Evolutionary conservation across 2,888 invertebrate species (phyloP).

Genomic region (Ophraella communa): DNA sequence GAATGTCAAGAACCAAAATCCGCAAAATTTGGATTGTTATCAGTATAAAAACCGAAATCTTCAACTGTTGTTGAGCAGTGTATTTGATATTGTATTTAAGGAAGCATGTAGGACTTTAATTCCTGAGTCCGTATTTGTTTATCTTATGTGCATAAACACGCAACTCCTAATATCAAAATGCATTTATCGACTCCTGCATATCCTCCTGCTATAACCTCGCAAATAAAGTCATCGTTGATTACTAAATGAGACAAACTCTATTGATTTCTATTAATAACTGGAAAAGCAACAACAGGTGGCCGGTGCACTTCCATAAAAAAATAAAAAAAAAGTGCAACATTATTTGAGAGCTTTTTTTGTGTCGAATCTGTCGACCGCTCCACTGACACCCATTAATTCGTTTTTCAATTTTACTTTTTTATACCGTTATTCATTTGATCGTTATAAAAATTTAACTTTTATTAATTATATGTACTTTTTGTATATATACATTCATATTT

Average conservation of each 20-base stretch:
- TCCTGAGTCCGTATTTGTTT: background rate
- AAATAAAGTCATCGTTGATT: slow-evolving; percentile 28
- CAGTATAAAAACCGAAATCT: too few relatives aligned
- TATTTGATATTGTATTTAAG: too few relatives aligned
- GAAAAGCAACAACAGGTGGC: slow-evolving; percentile 54
- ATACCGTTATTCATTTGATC: slow-evolving; percentile 49
- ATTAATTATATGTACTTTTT: slow-evolving; percentile 50
- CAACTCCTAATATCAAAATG: background rate
- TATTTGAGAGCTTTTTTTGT: slow-evolving; percentile 50
- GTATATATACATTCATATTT: too few relatives aligned
- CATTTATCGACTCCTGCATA: too few relatives aligned
- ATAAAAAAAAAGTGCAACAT: slow-evolving; percentile 47
- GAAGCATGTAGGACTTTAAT: too few relatives aligned
- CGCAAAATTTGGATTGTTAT: too few relatives aligned
- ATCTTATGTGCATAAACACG: background rate
- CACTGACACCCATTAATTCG: slow-evolving; percentile 59
- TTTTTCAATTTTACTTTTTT: slow-evolving; percentile 53
- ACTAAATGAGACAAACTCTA: slow-evolving; percentile 44
- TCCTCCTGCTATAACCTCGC: too few relatives aligned
- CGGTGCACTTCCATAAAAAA: slow-evolving; percentile 43
- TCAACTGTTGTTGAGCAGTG: too few relatives aligned
- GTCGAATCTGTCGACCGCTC: slow-evolving; percentile 50
- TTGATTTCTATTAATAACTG: slow-evolving; percentile 55
- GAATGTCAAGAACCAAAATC: too few relatives aligned
- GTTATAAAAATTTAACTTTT: slow-evolving; percentile 51